phyloP scores from a whole-genome alignment of 2,113 vertebrate genomes.

The Saimiri boliviensis region DNA sequence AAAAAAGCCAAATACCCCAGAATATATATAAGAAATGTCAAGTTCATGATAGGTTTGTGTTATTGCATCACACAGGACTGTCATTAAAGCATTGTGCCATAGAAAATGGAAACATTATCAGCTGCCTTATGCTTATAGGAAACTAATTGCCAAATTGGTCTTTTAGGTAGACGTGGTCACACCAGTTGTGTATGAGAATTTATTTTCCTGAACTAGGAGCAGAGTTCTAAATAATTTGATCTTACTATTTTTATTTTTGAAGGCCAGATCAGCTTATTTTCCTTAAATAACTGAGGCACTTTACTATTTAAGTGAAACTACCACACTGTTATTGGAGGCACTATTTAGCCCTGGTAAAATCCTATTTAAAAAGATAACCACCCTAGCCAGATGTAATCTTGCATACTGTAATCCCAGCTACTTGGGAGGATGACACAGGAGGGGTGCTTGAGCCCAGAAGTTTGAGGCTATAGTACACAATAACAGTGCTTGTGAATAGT shows the following conservation, averaged over 20 bases:
- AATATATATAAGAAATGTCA: neutral
- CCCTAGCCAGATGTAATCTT: neutral
- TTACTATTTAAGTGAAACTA: constrained; percentile 25
- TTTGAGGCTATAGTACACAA: neutral
- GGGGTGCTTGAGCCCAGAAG: neutral
- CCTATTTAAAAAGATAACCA: constrained; percentile 12
- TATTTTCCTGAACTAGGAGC: neutral
- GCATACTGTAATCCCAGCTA: neutral
- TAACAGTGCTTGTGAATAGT: neutral
- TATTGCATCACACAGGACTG: neutral
- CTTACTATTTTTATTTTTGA: neutral
- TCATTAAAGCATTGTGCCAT: neutral
- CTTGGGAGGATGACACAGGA: neutral
- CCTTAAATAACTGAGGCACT: neutral
- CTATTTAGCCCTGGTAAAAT: neutral
- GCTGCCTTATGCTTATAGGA: neutral
- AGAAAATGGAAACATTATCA: neutral
- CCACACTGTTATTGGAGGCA: neutral
- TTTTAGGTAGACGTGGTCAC: neutral
- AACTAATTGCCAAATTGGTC: neutral
- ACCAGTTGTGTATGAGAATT: neutral
- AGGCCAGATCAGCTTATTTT: neutral
- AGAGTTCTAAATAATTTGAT: neutral
- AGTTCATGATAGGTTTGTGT: neutral
- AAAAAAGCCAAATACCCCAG: neutral